Conservation (phyloP, 2,797 vertebrate genomes). For the Danio albolineatus region DNA sequence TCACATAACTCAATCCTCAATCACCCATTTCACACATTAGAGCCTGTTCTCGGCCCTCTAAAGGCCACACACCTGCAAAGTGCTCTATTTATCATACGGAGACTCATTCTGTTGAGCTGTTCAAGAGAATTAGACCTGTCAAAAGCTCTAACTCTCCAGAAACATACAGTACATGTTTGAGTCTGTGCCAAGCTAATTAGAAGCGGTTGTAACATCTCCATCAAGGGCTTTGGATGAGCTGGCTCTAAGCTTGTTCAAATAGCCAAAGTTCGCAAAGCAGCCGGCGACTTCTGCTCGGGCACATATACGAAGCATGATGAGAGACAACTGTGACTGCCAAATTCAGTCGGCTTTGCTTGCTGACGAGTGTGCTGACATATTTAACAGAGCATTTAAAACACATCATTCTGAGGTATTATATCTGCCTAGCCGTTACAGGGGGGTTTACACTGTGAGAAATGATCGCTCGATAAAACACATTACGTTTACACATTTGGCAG, state of each 20-base stretch:
- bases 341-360: slow-evolving; percentile 30
- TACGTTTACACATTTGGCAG: background rate
- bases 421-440: slow-evolving; percentile 7
- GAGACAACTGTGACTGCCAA: slow-evolving; percentile 38
- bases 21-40: slow-evolving; percentile 72
- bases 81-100: background rate
- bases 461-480: slow-evolving; percentile 11
- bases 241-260: slow-evolving; percentile 25
- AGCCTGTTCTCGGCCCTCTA: slow-evolving; percentile 16
- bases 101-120: background rate
- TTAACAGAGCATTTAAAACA: slow-evolving; percentile 37
- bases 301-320: slow-evolving; percentile 27
- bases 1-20: slow-evolving; percentile 74
- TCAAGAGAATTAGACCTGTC: slow-evolving; percentile 14
- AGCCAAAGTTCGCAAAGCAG: slow-evolving; percentile 29
- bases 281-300: background rate
- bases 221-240: slow-evolving; percentile 39
- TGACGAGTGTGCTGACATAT: slow-evolving; percentile 45
- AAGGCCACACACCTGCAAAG: background rate
- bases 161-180: slow-evolving; percentile 27
- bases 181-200: slow-evolving; percentile 21
- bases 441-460: slow-evolving; percentile 26
- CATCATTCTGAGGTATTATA: slow-evolving; percentile 25
- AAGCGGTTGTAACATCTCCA: slow-evolving; percentile 18
- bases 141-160: slow-evolving; percentile 12